A percentile compares a stretch with the other conserved stretches of the same genome.
Conservation (phyloP, 2,113 vertebrate genomes). For the Monopterus albus region DNA sequence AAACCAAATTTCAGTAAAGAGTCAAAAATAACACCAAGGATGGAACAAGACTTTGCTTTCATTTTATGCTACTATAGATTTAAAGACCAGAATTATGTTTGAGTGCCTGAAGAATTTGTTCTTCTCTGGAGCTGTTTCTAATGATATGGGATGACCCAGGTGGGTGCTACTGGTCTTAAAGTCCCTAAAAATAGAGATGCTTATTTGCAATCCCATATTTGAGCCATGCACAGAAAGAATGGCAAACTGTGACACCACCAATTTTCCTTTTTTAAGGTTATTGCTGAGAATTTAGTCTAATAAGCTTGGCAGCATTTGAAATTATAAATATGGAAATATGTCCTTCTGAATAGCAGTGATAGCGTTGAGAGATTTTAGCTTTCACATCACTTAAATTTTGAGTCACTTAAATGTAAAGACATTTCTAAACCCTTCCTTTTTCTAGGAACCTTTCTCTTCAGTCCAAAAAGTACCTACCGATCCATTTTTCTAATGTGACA, state of each 20-base stretch:
- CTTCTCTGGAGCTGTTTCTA: conserved; percentile 61
- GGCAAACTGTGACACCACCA: conserved; percentile 56
- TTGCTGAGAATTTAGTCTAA: conserved; percentile 47
- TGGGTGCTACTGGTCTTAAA: conserved; percentile 53
- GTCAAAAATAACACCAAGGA: conserved; percentile 62
- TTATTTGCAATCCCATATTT: conserved; percentile 66
- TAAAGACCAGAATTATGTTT: conserved; percentile 48
- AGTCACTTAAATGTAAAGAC: neutral
- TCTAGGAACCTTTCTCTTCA: neutral
- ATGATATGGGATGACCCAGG: conserved; percentile 65
- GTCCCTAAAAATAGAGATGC: conserved; percentile 62
- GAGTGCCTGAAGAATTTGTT: conserved; percentile 62
- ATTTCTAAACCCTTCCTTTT: neutral
- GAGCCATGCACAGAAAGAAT: conserved; percentile 45
- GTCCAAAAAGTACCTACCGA: neutral
- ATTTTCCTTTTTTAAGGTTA: conserved; percentile 50
- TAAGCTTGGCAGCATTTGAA: conserved; percentile 39
- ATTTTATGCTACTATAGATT: conserved; percentile 51
- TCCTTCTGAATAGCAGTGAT: conserved; percentile 7
- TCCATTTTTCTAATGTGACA: conserved; percentile 12
- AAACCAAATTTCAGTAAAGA: conserved; percentile 53
- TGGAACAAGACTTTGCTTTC: conserved; percentile 61
- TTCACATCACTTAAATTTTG: conserved; percentile 2
- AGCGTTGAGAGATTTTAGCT: neutral
- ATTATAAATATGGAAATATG: conserved; percentile 49